Conservation (phyloP, 2,888 invertebrate genomes). For the Thymelicus lineola region DNA sequence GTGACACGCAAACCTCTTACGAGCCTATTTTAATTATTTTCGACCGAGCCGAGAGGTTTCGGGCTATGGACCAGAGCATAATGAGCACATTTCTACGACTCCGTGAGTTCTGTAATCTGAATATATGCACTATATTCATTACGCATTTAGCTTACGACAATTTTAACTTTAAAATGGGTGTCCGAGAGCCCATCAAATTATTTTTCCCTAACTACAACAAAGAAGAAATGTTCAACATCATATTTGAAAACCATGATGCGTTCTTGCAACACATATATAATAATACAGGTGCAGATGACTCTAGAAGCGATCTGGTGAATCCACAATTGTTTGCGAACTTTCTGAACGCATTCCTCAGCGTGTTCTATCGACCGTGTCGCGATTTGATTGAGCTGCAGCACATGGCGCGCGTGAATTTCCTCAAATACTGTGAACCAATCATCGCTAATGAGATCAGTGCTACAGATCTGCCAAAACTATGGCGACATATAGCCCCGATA, state of each 20-base stretch:
- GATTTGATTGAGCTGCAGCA: constrained; percentile 93
- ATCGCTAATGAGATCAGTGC: constrained; percentile 86
- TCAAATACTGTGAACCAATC: constrained; percentile 92
- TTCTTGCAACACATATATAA: constrained; percentile 64
- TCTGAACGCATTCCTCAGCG: constrained; percentile 92
- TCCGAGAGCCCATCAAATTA: constrained; percentile 89
- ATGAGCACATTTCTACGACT: constrained; percentile 90
- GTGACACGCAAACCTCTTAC: constrained; percentile 53
- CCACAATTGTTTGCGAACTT: constrained; percentile 91
- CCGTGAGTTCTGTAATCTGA: constrained; percentile 88
- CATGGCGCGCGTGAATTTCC: constrained; percentile 91
- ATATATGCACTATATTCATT: constrained; percentile 90
- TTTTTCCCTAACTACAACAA: constrained; percentile 93
- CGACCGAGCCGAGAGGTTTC: constrained; percentile 92
- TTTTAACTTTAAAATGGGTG: constrained; percentile 88
- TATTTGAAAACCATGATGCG: constrained; percentile 67
- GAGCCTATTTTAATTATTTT: constrained; percentile 88
- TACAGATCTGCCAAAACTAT: constrained; percentile 89
- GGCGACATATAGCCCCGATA: constrained; percentile 92
- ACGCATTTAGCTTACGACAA: constrained; percentile 93
- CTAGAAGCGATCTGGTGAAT: constrained; percentile 65
- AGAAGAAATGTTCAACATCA: constrained; percentile 85
- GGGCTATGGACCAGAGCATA: constrained; percentile 90
- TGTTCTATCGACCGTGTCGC: constrained; percentile 93
- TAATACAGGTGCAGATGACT: constrained; percentile 54